Base-by-base conservation (phyloP, 2,113 vertebrate genomes). In the Chitala chitala region DNA sequence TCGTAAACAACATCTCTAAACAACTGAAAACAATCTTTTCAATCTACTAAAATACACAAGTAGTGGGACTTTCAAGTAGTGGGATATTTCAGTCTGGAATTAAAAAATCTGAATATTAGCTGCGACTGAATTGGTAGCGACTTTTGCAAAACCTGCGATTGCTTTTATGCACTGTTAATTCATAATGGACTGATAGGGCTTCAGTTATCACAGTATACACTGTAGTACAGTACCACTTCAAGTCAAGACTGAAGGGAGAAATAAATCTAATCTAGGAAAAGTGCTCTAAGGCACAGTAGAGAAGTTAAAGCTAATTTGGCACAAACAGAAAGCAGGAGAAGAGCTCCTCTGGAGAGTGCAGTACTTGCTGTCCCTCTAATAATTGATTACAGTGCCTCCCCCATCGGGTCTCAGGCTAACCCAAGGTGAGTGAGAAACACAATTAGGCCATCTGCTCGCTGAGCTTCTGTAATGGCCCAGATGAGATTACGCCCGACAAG, bases 401-500 rank as follows among this genome's bases (percentile, higher is more conserved):
- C 68, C 13, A 20, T 33, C 22, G 48, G 68, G 46, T 51, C 29
- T 38, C 3, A n/a, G 48, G 15, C 68, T 36, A 36, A 70, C 24
- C 64, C 22, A 24, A 68, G 64, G 64, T 68, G 64, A 51, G 46
- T 33, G 24, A 53, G 26, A 53, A 70, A 38, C 46, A 13, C 29
- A 31, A 70, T 70, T 70, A 36, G 58, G 31, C 58, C 26, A 61
- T 66, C 64, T 66, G 64, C n/a, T 46, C 42, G 70, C 40, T 29
- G 36, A 7, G 38, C 24, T 17, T 42, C 9, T 22, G 20, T 12
- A 58, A 29, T 9, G 29, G 24, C 36, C 54, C 38, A 58, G 54
- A 72, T 44, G 70, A 72, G 70, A 24, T 56, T 9, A 56, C n/a
- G 40, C 24, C 38, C 20, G 29, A 51, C 48, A 26, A 22, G 33